Conservation (phyloP, 2,888 invertebrate species). For the Rutpela maculata region DNA sequence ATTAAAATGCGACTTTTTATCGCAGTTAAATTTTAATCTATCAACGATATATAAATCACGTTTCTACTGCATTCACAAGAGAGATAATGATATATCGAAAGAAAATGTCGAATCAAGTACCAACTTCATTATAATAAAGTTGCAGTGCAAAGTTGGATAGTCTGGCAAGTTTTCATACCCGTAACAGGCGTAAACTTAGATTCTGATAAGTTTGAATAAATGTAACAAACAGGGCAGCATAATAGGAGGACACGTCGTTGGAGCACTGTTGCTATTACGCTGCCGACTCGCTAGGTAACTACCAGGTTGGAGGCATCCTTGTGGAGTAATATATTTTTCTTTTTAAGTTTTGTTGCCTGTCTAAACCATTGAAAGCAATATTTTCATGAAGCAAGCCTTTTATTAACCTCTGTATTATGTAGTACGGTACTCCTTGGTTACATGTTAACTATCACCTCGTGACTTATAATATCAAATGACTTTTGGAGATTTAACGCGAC, state of each 20-base stretch:
- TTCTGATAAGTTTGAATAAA: conserved; percentile 53
- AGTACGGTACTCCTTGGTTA: too few relatives aligned
- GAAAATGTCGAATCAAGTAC: conserved; percentile 16
- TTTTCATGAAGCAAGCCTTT: too few relatives aligned
- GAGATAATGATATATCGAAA: conserved; percentile 5
- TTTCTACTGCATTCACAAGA: conserved; percentile 20
- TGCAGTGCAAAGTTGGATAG: conserved; percentile 41
- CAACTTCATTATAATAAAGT: conserved; percentile 24
- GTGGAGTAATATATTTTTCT: too few relatives aligned
- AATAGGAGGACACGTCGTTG: conserved; percentile 60
- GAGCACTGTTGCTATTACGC: conserved; percentile 59
- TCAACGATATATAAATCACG: conserved; percentile 36
- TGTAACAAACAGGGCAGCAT: conserved; percentile 52
- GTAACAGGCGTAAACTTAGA: conserved; percentile 52
- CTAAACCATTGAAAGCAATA: too few relatives aligned
- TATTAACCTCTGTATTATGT: too few relatives aligned
- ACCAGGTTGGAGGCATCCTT: too few relatives aligned
- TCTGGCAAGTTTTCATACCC: conserved; percentile 55
- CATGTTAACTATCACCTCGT: too few relatives aligned
- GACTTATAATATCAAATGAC: too few relatives aligned
- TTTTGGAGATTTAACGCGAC: too few relatives aligned
- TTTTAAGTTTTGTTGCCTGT: too few relatives aligned
- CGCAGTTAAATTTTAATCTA: conserved; percentile 28
- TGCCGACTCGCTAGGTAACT: conserved; percentile 63
- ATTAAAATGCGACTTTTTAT: conserved; percentile 9